Evolutionary conservation across 2,797 vertebrate genomes (phyloP).

Genomic region (Diceros bicornis): DNA sequence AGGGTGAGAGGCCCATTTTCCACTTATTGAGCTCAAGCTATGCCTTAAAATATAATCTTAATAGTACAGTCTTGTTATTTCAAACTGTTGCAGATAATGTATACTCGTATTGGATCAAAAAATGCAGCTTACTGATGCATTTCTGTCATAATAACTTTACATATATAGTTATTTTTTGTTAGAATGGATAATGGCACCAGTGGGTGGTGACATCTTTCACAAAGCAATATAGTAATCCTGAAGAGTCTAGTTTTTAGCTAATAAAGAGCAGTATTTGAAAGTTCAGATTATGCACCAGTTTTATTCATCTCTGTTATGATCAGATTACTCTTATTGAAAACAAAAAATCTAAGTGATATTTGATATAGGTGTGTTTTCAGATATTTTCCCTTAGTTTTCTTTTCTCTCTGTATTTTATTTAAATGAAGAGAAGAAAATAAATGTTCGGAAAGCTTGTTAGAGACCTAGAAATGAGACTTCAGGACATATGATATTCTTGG

Average conservation of each 20-base stretch:
- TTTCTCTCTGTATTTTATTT: not conserved
- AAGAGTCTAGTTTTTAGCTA: not conserved
- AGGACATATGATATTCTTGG: not conserved
- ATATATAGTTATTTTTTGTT: not conserved
- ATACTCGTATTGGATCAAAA: not conserved
- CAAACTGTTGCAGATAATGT: not conserved
- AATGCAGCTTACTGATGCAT: not conserved
- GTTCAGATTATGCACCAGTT: not conserved
- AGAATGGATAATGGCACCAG: not conserved
- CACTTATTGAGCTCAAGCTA: not conserved
- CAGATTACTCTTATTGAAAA: not conserved
- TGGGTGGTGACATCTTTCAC: not conserved
- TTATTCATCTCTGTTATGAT: not conserved
- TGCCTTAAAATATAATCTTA: not conserved
- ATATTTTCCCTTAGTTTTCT: not conserved
- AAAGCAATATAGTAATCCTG: not conserved
- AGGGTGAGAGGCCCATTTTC: not conserved
- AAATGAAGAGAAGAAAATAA: not conserved
- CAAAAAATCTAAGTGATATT: not conserved
- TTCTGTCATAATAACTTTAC: not conserved
- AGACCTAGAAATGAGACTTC: not conserved
- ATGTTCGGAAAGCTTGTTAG: not conserved
- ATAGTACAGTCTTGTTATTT: not conserved
- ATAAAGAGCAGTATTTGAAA: not conserved
- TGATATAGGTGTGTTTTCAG: not conserved